Base-by-base conservation (phyloP, 2,888 invertebrate genomes). In the Phorcus lineatus region DNA sequence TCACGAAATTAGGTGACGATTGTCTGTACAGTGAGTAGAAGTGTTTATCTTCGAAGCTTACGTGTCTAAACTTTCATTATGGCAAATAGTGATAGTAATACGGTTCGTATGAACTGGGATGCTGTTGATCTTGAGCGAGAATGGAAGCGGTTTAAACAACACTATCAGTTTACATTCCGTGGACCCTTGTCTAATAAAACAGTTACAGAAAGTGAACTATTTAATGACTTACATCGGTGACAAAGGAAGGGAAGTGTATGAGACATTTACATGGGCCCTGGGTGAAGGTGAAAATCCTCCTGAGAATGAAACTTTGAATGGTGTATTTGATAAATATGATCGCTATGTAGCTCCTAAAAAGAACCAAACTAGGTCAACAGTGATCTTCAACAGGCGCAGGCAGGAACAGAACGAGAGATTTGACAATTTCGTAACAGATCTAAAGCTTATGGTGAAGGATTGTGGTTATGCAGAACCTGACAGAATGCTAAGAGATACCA, bases 181-280 rank as follows among this genome's bases (percentile, higher is more conserved):
- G 36, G 36, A 36, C 36, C 36, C 7, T 7, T 36, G 7, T 3
- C 36, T 6, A 7, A 36, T 36, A 36, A 36, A 36, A 36, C 4
- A 6, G 36, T 3, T 6, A 36, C 36, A 36, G 7, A 36, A 36
- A 7, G 36, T 36, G 3, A 75, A 75, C 22, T 75, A 75, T n/a
- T 52, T 75, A 19, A 75, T 75, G 75, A 75, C 53, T 16, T 47
- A 53, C 7, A 75, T 75, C 17, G 75, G 54, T 1, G 53, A 75
- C 54, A 75, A 75, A 75, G 54, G 54, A 1, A 17, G 54, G 9
- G 75, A 75, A 17, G 16, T 75, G 17, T 75, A 75, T 53, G 9
- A 11, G 6, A 75, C 75, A 22, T 75, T 75, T 16, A 75, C 52
- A 1, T 53, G 52, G 75, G 75, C 75, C 4, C 75, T 52, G 47